Percentiles rank a stretch among this genome's conserved stretches.
Conservation (phyloP, 2,797 vertebrate species). For the Sebastes iracundus region DNA sequence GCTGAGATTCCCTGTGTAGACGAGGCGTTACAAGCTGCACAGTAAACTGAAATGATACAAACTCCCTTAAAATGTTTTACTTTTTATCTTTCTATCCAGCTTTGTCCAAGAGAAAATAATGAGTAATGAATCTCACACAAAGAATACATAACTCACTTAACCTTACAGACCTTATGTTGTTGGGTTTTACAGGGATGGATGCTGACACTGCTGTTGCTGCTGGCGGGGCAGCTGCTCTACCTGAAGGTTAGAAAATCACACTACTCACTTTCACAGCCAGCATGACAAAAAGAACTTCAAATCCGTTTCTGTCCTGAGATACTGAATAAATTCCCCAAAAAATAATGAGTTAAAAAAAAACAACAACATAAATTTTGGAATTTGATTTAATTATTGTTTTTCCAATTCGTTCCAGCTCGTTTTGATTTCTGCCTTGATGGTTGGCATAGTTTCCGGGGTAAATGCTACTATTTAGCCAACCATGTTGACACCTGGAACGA, state of each 20-base stretch:
- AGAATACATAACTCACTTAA: background rate
- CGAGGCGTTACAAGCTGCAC: background rate
- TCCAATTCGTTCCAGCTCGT: background rate
- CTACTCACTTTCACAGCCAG: background rate
- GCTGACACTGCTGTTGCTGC: background rate
- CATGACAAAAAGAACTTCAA: background rate
- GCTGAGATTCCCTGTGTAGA: no score
- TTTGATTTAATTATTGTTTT: background rate
- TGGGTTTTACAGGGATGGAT: background rate
- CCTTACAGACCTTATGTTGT: background rate
- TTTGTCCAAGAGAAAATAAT: background rate
- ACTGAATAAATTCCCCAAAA: background rate
- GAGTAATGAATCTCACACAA: background rate
- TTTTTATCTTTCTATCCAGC: background rate
- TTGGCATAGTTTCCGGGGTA: constrained; percentile 21
- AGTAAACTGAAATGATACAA: background rate
- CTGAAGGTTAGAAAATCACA: constrained; percentile 11
- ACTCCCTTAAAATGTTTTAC: no score
- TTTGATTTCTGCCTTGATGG: constrained; percentile 24
- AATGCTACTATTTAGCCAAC: constrained; percentile 34
- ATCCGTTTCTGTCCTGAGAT: background rate
- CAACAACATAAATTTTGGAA: background rate
- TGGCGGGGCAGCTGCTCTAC: background rate
- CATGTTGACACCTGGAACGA: background rate
- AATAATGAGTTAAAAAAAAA: background rate